A percentile compares a stretch with the other conserved stretches of the same genome.
These are phyloP conservation scores for Clangula hyemalis DNA, from an alignment of 2,797 vertebrate genomes.

Conservation along the genomic window DNA sequence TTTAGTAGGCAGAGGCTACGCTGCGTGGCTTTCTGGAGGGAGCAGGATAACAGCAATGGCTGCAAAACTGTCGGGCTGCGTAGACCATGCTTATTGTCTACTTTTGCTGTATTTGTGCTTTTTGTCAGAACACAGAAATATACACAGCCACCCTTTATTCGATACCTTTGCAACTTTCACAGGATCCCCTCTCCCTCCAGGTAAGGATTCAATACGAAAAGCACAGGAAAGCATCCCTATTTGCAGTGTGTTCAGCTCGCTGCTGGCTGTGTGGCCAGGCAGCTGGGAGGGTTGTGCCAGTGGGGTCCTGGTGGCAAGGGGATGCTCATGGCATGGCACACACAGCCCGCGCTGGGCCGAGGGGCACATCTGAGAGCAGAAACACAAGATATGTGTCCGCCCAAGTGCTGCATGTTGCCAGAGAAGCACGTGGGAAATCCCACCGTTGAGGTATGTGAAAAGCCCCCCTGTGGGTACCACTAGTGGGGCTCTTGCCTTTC, in stretches of 20 bases:
- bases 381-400: not conserved
- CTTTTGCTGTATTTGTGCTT: not conserved
- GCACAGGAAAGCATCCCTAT: not conserved
- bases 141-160: not conserved
- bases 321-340: too few relatives aligned
- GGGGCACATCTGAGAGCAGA: not conserved
- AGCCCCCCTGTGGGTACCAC: rapidly evolving
- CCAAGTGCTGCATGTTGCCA: not conserved
- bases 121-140: not conserved
- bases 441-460: not conserved
- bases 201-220: not conserved
- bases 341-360: not conserved
- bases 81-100: not conserved
- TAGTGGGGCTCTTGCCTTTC: not conserved
- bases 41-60: not conserved
- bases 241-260: not conserved
- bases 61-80: not conserved
- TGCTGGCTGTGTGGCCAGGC: not conserved
- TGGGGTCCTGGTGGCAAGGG: too few relatives aligned
- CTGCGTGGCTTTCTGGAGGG: not conserved
- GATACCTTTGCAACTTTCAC: not conserved
- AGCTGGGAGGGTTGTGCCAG: not conserved
- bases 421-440: not conserved
- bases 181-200: not conserved
- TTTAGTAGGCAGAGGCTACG: conserved; percentile 46